Conservation (phyloP, 2,113 vertebrate species). For the Crotalus horridus region DNA sequence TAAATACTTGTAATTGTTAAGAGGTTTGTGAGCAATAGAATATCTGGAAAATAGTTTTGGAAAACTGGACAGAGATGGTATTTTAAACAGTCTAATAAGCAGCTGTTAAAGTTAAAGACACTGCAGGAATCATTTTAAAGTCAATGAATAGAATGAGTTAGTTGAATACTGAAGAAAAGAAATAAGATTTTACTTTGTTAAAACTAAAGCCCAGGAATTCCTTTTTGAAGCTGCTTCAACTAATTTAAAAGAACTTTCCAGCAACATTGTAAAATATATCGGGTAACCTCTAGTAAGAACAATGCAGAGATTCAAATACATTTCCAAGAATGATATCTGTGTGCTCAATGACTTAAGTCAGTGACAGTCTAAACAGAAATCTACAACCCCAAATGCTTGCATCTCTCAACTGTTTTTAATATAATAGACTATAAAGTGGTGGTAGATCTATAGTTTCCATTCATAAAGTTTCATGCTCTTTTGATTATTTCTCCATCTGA, state of each 20-base stretch:
- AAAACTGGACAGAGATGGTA: slow-evolving; percentile 48
- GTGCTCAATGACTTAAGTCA: slow-evolving; percentile 51
- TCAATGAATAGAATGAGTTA: slow-evolving; percentile 52
- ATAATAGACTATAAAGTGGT: slow-evolving; percentile 51
- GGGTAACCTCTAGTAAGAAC: slow-evolving; percentile 3
- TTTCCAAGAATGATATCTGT: slow-evolving; percentile 51
- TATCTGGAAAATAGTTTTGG: slow-evolving; percentile 47
- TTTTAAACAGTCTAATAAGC: slow-evolving; percentile 59
- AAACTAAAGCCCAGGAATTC: slow-evolving; percentile 39
- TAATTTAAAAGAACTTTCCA: slow-evolving; percentile 52
- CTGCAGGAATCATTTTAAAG: slow-evolving; percentile 59
- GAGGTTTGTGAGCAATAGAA: slow-evolving; percentile 37
- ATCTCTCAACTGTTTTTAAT: slow-evolving; percentile 60
- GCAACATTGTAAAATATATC: slow-evolving; percentile 44
- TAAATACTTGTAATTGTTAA: slow-evolving; percentile 46
- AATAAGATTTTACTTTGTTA: slow-evolving; percentile 50
- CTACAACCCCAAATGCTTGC: slow-evolving; percentile 54
- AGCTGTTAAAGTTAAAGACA: slow-evolving; percentile 36
- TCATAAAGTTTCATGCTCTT: not conserved
- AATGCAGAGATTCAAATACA: slow-evolving; percentile 24
- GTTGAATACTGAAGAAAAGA: slow-evolving; percentile 49
- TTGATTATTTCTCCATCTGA: not conserved
- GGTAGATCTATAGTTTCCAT: not conserved
- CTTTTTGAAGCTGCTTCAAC: slow-evolving; percentile 27
- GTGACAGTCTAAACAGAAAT: slow-evolving; percentile 50